Base-by-base conservation (phyloP, 2,113 vertebrate species). In the Myxocyprinus asiaticus region DNA sequence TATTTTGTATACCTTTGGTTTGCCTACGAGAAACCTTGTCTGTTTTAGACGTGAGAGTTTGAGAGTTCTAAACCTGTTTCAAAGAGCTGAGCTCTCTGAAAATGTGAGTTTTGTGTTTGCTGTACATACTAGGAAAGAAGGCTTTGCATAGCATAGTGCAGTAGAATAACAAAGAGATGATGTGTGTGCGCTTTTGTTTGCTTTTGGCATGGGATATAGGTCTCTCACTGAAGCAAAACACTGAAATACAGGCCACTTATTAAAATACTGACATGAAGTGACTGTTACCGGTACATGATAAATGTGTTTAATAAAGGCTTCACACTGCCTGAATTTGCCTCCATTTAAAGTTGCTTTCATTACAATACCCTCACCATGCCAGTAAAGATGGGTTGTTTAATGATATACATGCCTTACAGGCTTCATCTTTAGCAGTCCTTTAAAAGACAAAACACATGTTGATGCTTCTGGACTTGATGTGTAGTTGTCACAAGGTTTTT, bases 221-320 rank as follows among this genome's bases (percentile, higher is more conserved):
- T 42, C 17, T 76, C 55, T 67, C 63, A 44, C 33, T 79, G 62
- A 76, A 68, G 55, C 55, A 43, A 64, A 50, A 61, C 63, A 64
- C 50, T 33, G 55, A 44, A 62, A 42, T 5, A 67, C 48, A n/a
- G 76, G 45, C 11, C 51, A 51, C 61, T 80, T 83, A 77, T 83
- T 83, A 83, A 83, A 77, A 77, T 17, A 73, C 55, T 73, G 42
- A 47, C 59, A 43, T 61, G 83, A 71, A 86, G 79, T 80, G 87
- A 85, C 84, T 86, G 85, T 84, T 67, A 48, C 70, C 78, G 84
- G 85, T 61, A 89, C 85, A 85, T 91, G 90, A 93, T 89, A 88
- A 86, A 92, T 90, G 88, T 79, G 84, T 90, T 92, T 89, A 92
- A 93, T 92, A 91, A 90, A 62, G 65, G 22, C 85, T 86, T 87